Evolutionary conservation across 1,140 invertebrate genomes (phyloP).

Genomic region (Stenopsyche tienmushanensis): DNA sequence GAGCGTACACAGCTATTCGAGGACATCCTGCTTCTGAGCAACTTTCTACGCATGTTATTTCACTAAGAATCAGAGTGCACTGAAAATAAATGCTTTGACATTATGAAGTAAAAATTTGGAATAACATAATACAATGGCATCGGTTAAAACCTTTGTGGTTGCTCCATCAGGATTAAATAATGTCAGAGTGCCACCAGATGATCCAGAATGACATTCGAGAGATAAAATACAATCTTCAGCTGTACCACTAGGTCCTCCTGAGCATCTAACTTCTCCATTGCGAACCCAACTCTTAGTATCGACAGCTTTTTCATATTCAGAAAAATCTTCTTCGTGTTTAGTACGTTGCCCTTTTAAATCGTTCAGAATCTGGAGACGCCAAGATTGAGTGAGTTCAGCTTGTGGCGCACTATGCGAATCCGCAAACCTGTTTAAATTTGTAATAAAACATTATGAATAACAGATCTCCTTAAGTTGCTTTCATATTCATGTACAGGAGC

Average conservation of each 20-base stretch:
- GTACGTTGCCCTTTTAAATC: conserved; percentile 64
- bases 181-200: conserved; percentile 73
- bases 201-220: conserved; percentile 69
- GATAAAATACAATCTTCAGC: conserved; percentile 78
- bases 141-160: conserved; percentile 64
- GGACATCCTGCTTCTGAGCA: conserved; percentile 77
- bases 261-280: conserved; percentile 71
- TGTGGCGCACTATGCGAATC: conserved; percentile 60
- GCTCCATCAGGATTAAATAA: conserved; percentile 73
- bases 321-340: conserved; percentile 55
- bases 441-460: not conserved
- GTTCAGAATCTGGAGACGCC: conserved; percentile 73
- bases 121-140: not conserved
- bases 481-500: too few species aligned
- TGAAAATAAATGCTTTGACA: conserved; percentile 44
- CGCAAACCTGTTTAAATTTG: conserved; percentile 53
- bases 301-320: conserved; percentile 70
- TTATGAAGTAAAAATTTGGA: not conserved
- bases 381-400: conserved; percentile 68
- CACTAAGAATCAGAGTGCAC: conserved; percentile 59
- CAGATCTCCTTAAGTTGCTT: too few species aligned
- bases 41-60: conserved; percentile 72
- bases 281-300: conserved; percentile 84
- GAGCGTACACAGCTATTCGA: conserved; percentile 69
- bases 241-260: conserved; percentile 59